phyloP scores from a whole-genome alignment of 1,140 invertebrate species.

The Tachypleus tridentatus region DNA sequence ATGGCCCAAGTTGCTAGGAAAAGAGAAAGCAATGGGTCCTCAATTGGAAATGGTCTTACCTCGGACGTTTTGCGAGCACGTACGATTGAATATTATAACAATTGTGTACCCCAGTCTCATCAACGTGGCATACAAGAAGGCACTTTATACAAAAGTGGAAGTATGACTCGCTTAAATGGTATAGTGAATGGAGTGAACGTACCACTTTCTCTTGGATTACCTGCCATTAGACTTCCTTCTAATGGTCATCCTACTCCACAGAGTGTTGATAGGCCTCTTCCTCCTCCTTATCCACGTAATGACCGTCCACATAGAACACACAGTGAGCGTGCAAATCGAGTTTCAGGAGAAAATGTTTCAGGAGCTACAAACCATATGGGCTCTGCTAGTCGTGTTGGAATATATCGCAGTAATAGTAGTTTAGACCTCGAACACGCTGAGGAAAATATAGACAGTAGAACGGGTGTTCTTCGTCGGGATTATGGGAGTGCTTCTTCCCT shows the following conservation, averaged over 20 bases:
- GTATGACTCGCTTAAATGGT: slow-evolving; percentile 19
- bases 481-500: slow-evolving; percentile 51
- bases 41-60: slow-evolving; percentile 10
- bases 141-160: slow-evolving; percentile 17
- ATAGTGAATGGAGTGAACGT: slow-evolving; percentile 15
- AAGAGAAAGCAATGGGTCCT: no score
- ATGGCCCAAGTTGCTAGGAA: no score
- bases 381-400: neutral
- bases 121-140: slow-evolving; percentile 4
- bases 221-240: no score
- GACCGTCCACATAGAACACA: slow-evolving; percentile 22
- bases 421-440: slow-evolving; percentile 2
- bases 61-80: slow-evolving; percentile 19
- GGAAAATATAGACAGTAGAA: neutral
- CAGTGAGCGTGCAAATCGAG: slow-evolving; percentile 18
- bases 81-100: slow-evolving; percentile 20
- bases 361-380: slow-evolving; percentile 4
- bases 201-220: neutral
- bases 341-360: slow-evolving; percentile 4
- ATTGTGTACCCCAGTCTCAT: slow-evolving; percentile 15
- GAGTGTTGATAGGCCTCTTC: neutral
- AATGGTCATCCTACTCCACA: no score
- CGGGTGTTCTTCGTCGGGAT: slow-evolving; percentile 33
- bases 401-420: slow-evolving; percentile 6
- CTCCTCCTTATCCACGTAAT: slow-evolving; percentile 5